Evolutionary conservation across 1,140 invertebrate genomes (phyloP), one percentile per base, ranked within the genome.

Genomic region (Bombus pyrosoma): DNA sequence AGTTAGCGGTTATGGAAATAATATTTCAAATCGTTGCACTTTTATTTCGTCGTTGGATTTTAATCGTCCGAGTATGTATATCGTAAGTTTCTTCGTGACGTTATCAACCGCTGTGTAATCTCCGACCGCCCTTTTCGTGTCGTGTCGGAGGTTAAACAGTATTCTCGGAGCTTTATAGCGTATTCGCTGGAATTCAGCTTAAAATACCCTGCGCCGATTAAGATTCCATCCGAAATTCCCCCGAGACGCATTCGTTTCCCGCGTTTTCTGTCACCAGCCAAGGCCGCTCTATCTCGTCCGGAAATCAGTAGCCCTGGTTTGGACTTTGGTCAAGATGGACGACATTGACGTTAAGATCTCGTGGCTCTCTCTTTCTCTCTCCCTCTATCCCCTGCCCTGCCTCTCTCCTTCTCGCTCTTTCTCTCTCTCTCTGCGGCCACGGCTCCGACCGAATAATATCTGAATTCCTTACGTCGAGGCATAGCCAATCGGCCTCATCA

Each of bases 401-500:
- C 62, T 32, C 73, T 85, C 74, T 85, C 53, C 25, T 25, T 37
- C 34, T 69, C 66, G 5, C 34, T 69, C 68, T 39, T 12, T 71
- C 39, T 71, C 10, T 71, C 39, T 71, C 10, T 73, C 64, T 39
- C 28, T 25, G 28, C 41, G 53, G 73, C n/a, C 18, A 47, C 28
- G 41, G 72, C 57, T 68, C 13, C 53, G 79, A 71, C 68, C 81
- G 88, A 89, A 90, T 90, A 89, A 90, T 90, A 90, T 90, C 83
- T 88, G 88, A 90, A 90, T 90, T 90, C 83, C 77, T 87, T 76
- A 34, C 66, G 88, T 57, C 34, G 79, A 81, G 69, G 83, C 89
- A 77, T 79, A 89, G 80, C 73, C 86, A 75, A 88, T 90, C 89
- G 71, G 73, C 75, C 75, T 92, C 91, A 93, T 93, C 87, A 93